phyloP scores from a whole-genome alignment of 2,888 invertebrate species.

The Yponomeuta evonymella region DNA sequence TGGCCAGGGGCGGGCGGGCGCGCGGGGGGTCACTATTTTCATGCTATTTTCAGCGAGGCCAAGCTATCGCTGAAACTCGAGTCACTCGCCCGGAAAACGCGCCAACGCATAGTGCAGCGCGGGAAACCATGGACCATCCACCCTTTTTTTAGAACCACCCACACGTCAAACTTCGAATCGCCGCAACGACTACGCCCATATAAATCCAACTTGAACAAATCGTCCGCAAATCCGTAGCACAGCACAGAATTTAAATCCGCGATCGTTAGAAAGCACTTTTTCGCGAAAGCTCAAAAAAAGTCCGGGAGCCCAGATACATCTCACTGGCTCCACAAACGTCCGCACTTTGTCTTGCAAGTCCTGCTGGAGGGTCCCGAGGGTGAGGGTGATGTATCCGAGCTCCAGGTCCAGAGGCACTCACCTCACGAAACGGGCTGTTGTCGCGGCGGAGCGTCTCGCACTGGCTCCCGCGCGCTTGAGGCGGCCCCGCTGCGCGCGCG shows the following conservation, averaged over 20 bases:
- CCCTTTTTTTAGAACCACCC: constrained; percentile 4
- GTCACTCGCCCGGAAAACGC: constrained; percentile 48
- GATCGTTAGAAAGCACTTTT: background rate
- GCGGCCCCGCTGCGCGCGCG: constrained; percentile 56
- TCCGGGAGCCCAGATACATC: constrained; percentile 34
- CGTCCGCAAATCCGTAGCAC: background rate
- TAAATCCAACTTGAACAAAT: background rate
- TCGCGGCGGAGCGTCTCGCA: constrained; percentile 76
- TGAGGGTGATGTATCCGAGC: constrained; percentile 52
- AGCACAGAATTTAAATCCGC: constrained; percentile 4
- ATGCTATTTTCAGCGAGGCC: constrained; percentile 65
- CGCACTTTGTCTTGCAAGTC: background rate
- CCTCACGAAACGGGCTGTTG: constrained; percentile 72
- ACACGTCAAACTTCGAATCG: background rate
- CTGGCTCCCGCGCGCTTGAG: constrained; percentile 64
- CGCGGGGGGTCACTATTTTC: constrained; percentile 46
- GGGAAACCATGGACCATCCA: constrained; percentile 1
- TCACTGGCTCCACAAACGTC: constrained; percentile 27
- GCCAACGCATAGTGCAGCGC: constrained; percentile 19
- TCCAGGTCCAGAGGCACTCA: constrained; percentile 46
- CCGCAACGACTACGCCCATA: background rate
- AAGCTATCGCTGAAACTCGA: constrained; percentile 67
- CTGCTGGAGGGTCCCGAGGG: constrained; percentile 8
- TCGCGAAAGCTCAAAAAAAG: constrained; percentile 7
- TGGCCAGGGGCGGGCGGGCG: constrained; percentile 31